These are phyloP conservation scores for Diogma glabrata DNA, from an alignment of 2,888 invertebrate species.

Conservation along the genomic window DNA sequence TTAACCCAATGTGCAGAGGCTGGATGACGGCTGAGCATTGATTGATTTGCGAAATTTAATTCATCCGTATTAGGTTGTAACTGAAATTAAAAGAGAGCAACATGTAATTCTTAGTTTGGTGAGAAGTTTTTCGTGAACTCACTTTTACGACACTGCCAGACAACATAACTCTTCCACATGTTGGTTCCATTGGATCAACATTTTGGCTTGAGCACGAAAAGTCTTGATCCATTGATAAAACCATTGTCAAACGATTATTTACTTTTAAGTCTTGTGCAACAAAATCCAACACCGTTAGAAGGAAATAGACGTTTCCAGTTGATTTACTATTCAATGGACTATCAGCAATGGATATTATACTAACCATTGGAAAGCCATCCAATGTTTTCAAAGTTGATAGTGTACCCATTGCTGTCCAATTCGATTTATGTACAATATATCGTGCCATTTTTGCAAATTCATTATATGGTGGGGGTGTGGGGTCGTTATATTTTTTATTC, in stretches of 20 bases:
- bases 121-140: background rate
- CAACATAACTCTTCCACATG: constrained; percentile 30
- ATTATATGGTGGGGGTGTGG: constrained; percentile 16
- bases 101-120: background rate
- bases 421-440: constrained; percentile 29
- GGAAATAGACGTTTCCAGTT: constrained; percentile 31
- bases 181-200: constrained; percentile 36
- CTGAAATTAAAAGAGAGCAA: constrained; percentile 18
- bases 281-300: constrained; percentile 34
- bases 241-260: constrained; percentile 30
- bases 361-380: constrained; percentile 34
- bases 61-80: constrained; percentile 21
- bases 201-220: constrained; percentile 25
- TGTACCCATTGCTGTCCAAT: constrained; percentile 33
- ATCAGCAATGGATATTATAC: constrained; percentile 35
- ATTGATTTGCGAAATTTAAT: constrained; percentile 23
- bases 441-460: constrained; percentile 34
- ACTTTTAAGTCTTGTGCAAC: constrained; percentile 29
- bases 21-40: constrained; percentile 31
- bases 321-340: constrained; percentile 24
- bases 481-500: too few species aligned
- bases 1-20: constrained; percentile 30
- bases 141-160: constrained; percentile 24
- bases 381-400: constrained; percentile 28
- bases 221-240: constrained; percentile 31